phyloP scores from a whole-genome alignment of 2,797 vertebrate species.

The Naso thynnoides region DNA sequence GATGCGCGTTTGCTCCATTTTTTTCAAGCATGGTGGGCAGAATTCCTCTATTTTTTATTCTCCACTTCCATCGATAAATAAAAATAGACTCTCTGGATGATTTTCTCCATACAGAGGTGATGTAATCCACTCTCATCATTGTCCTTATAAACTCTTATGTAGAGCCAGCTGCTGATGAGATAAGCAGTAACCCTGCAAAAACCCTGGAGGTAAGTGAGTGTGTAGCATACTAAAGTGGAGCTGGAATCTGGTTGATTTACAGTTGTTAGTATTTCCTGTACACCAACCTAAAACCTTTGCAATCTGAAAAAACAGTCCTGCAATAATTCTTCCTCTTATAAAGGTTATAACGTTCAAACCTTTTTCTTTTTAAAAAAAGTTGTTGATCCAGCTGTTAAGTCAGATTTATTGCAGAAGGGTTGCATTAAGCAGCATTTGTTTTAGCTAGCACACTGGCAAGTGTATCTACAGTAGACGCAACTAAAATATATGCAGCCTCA shows the following conservation, averaged over 20 bases:
- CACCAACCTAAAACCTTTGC: not conserved
- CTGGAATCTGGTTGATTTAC: not conserved
- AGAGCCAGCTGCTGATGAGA: constrained; percentile 31
- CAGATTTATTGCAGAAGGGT: not conserved
- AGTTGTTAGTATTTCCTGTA: not conserved
- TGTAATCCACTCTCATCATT: constrained; percentile 14
- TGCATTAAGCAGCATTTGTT: not conserved
- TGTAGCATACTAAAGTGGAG: not conserved
- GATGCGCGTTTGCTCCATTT: constrained; percentile 20
- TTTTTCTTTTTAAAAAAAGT: not conserved
- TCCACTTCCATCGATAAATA: not conserved
- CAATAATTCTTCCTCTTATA: not conserved
- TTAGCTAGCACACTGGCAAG: not conserved
- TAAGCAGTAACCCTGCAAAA: constrained; percentile 20
- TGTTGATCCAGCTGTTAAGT: not conserved
- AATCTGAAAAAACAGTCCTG: not conserved
- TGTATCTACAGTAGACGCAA: not conserved
- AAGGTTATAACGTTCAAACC: not conserved
- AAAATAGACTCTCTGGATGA: constrained; percentile 6
- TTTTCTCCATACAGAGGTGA: not conserved
- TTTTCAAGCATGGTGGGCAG: not conserved
- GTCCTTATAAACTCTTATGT: not conserved
- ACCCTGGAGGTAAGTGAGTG: not conserved
- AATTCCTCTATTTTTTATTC: constrained; percentile 3
- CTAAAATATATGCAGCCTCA: not conserved